phyloP scores from a whole-genome alignment of 2,888 invertebrate genomes.

The Cryptocheilus praepositus region DNA sequence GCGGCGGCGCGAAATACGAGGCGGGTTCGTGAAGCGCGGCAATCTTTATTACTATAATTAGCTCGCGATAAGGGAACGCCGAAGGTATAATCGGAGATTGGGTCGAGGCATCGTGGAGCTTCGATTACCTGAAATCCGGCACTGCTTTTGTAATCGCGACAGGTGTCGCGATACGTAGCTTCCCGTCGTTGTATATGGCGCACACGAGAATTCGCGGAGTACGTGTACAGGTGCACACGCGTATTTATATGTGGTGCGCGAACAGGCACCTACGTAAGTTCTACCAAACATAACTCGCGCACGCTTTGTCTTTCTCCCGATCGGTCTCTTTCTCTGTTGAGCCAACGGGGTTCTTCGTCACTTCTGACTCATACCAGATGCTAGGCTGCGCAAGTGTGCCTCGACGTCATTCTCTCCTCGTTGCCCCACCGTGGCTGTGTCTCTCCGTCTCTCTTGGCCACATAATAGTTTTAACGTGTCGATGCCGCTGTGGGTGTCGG shows the following conservation, averaged over 20 bases:
- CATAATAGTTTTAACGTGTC: too few relatives aligned
- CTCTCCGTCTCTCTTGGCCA: slow-evolving; percentile 2
- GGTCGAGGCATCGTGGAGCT: slow-evolving; percentile 2
- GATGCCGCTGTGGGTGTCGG: neutral
- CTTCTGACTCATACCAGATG: slow-evolving; percentile 62
- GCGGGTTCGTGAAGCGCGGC: too few relatives aligned
- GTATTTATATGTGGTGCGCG: neutral
- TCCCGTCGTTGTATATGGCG: slow-evolving; percentile 4
- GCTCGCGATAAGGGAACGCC: neutral
- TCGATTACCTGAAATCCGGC: slow-evolving; percentile 36
- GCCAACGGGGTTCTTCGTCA: slow-evolving; percentile 31
- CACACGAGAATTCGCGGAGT: too few relatives aligned
- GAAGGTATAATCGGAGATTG: slow-evolving; percentile 2
- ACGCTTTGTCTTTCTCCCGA: slow-evolving; percentile 18
- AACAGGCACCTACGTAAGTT: neutral
- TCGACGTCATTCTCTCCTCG: slow-evolving; percentile 16
- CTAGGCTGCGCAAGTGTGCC: slow-evolving; percentile 29
- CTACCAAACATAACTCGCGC: slow-evolving; percentile 11
- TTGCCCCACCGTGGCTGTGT: neutral
- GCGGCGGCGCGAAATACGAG: too few relatives aligned
- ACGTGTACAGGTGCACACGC: neutral
- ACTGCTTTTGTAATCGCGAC: slow-evolving; percentile 37
- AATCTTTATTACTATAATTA: slow-evolving; percentile 10
- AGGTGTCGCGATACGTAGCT: slow-evolving; percentile 36
- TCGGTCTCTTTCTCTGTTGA: neutral